A percentile compares a stretch with the other conserved stretches of the same genome.
Conservation (phyloP, 2,113 vertebrate genomes). For the Arenaria interpres region DNA sequence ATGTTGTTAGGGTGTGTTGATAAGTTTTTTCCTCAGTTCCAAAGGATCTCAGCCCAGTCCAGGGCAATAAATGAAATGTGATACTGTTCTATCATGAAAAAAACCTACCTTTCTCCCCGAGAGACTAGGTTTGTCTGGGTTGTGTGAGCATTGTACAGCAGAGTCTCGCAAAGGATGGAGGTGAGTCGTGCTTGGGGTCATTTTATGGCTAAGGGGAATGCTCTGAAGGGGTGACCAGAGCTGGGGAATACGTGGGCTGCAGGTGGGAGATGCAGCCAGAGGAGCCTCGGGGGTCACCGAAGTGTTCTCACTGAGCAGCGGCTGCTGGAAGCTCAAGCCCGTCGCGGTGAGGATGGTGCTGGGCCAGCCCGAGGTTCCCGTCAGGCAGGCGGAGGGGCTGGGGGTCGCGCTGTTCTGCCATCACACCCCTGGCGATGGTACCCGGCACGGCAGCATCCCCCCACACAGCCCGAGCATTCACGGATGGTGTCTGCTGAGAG, state of each 20-base stretch:
- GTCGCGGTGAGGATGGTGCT: not conserved
- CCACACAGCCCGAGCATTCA: not conserved
- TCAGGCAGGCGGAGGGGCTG: not conserved
- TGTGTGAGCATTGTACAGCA: rapidly evolving
- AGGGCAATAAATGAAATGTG: not conserved
- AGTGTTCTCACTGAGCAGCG: rapidly evolving
- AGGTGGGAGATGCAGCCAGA: rapidly evolving
- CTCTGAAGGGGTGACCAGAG: not conserved
- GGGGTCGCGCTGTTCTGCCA: rapidly evolving
- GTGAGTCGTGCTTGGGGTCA: rapidly evolving
- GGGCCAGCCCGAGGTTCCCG: rapidly evolving
- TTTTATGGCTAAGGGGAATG: not conserved
- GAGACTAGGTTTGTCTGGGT: not conserved
- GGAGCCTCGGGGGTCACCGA: not conserved
- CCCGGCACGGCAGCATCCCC: not conserved
- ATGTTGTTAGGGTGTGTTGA: rapidly evolving
- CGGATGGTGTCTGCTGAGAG: not conserved
- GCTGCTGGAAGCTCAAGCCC: not conserved
- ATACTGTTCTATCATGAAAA: not conserved
- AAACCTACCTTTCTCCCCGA: rapidly evolving
- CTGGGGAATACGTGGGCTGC: rapidly evolving
- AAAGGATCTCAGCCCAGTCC: not conserved
- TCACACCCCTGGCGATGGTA: no score
- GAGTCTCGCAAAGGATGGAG: rapidly evolving
- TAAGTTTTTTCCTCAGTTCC: not conserved